Conservation (phyloP, 2,113 vertebrate species). For the Rynchops niger region DNA sequence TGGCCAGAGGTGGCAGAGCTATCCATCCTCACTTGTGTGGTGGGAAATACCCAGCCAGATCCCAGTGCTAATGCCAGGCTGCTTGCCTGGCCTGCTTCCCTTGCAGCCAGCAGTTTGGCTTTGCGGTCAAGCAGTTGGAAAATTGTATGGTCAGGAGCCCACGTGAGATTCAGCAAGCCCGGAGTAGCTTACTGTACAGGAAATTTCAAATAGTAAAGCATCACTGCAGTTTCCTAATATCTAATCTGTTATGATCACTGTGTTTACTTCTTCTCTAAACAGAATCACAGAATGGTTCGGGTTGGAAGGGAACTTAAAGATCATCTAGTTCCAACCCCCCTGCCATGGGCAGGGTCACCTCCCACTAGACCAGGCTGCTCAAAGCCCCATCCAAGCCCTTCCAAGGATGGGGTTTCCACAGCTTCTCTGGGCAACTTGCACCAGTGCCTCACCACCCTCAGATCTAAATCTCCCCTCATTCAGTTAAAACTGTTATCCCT, state of each 20-base stretch:
- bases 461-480: background rate
- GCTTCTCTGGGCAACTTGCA: background rate
- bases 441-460: background rate
- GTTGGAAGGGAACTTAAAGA: background rate
- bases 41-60: background rate
- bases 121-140: background rate
- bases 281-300: background rate
- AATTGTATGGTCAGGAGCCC: background rate
- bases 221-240: background rate
- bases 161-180: background rate
- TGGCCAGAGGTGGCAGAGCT: background rate
- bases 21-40: fast-evolving
- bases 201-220: background rate
- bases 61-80: background rate
- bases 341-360: background rate
- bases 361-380: background rate
- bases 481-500: background rate
- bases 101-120: background rate
- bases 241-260: background rate
- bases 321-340: background rate
- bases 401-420: background rate
- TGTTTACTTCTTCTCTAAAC: background rate
- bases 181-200: background rate
- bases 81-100: background rate
- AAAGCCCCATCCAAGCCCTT: background rate